These are phyloP conservation scores for Cygnus olor DNA, from an alignment of 2,797 vertebrate species.

Conservation along the genomic window DNA sequence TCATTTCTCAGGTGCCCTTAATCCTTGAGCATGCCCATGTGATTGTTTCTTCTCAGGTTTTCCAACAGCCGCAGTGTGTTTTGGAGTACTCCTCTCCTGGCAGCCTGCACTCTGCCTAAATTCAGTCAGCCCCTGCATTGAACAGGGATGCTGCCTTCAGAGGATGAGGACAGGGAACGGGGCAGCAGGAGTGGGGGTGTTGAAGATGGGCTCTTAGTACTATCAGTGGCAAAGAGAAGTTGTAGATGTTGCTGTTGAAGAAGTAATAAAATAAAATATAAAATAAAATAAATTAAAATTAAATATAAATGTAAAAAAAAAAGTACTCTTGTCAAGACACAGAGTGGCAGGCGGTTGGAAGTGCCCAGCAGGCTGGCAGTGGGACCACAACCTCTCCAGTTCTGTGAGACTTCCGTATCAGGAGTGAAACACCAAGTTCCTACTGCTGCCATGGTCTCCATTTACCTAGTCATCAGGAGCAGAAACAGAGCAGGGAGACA, in stretches of 20 bases:
- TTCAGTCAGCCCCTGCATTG: fast-evolving
- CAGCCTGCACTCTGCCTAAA: background rate
- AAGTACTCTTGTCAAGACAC: fast-evolving
- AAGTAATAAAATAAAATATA: no score
- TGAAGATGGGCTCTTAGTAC: fast-evolving
- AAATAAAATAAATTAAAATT: no score
- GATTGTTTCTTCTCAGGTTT: background rate
- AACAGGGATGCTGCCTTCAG: fast-evolving
- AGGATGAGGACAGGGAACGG: background rate
- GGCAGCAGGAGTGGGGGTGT: fast-evolving
- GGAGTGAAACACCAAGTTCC: background rate
- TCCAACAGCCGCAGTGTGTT: background rate
- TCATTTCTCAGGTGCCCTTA: background rate
- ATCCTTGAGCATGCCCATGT: background rate
- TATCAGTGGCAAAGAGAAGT: fast-evolving
- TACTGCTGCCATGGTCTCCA: background rate
- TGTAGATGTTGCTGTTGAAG: fast-evolving
- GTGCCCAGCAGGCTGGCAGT: fast-evolving
- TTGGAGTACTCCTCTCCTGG: background rate
- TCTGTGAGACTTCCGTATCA: background rate
- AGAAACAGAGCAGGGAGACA: background rate
- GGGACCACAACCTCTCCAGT: fast-evolving
- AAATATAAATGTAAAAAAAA: no score
- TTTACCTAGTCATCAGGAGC: background rate
- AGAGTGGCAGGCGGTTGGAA: fast-evolving